A percentile compares a stretch with the other conserved stretches of the same genome.
Conservation (phyloP, 2,113 vertebrate genomes). For the Struthio camelus region DNA sequence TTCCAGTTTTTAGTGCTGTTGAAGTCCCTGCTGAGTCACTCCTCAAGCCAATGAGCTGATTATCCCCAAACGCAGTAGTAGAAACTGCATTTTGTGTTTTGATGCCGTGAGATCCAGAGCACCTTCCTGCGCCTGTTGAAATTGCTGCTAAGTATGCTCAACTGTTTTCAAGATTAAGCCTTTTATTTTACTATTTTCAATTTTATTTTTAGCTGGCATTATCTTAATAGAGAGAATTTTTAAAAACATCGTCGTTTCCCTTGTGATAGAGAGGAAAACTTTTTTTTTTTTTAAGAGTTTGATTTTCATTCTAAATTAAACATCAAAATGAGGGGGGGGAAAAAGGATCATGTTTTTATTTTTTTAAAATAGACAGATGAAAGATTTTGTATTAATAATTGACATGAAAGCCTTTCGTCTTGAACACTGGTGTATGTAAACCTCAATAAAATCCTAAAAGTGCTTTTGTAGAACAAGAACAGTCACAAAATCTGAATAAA, state of each 20-base stretch:
- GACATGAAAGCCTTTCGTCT: constrained; percentile 71
- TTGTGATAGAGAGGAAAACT: constrained; percentile 58
- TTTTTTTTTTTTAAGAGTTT: constrained; percentile 52
- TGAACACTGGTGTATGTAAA: constrained; percentile 71
- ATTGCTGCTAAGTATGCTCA: background rate
- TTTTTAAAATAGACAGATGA: constrained; percentile 69
- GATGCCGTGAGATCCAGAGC: background rate
- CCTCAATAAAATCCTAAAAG: constrained; percentile 72
- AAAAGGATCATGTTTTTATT: constrained; percentile 70
- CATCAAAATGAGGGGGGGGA: constrained; percentile 52
- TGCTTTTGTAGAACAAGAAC: constrained; percentile 74
- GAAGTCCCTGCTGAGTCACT: background rate
- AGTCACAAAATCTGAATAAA: constrained; percentile 71
- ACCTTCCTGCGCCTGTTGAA: background rate
- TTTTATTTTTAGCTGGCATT: constrained; percentile 64
- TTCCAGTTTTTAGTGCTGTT: background rate
- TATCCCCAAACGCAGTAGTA: background rate
- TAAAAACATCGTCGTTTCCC: constrained; percentile 60
- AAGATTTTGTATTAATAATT: constrained; percentile 75
- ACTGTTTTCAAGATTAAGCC: background rate
- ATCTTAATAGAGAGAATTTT: constrained; percentile 64
- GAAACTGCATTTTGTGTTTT: background rate
- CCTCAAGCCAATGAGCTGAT: background rate
- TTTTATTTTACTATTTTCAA: constrained; percentile 54
- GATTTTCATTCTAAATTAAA: constrained; percentile 76